These are phyloP conservation scores for Chamaetylas fuelleborni DNA, from an alignment of 2,113 vertebrate genomes.

Conservation along the genomic window DNA sequence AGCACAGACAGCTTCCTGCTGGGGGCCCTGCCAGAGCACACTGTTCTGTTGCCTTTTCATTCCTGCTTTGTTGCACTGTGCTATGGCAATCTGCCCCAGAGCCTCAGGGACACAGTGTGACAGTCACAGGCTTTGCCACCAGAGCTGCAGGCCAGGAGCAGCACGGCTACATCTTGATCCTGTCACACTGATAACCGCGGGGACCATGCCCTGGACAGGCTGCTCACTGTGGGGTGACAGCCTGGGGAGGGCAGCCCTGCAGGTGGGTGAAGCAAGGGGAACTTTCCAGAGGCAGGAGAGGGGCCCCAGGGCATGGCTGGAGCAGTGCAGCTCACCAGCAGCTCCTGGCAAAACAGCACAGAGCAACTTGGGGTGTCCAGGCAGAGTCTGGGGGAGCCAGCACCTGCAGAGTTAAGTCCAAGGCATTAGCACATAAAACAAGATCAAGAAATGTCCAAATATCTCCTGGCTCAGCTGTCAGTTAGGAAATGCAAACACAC, in stretches of 20 bases:
- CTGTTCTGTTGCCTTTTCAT: not conserved
- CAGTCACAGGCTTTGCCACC: not conserved
- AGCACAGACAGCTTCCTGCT: rapidly evolving
- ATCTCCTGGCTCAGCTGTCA: not conserved
- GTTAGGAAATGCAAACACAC: not conserved
- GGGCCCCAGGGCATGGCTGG: not conserved
- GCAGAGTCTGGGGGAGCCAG: not conserved
- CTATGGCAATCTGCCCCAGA: not conserved
- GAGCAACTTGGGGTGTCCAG: not conserved
- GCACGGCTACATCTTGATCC: rapidly evolving
- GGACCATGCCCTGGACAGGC: rapidly evolving
- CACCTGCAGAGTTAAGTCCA: not conserved
- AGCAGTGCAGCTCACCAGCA: not conserved
- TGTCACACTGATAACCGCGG: rapidly evolving
- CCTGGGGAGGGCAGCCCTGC: rapidly evolving
- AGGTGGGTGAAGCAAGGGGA: not conserved
- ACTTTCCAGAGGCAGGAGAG: not conserved
- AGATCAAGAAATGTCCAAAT: not conserved
- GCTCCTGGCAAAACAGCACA: not conserved
- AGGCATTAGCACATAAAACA: not conserved
- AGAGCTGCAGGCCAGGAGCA: not conserved
- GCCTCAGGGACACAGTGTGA: not conserved
- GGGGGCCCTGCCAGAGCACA: not conserved
- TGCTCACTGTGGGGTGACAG: rapidly evolving
- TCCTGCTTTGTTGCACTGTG: not conserved